Evolutionary conservation across 2,113 vertebrate species (phyloP).

Genomic region (Brienomyrus longianalis): DNA sequence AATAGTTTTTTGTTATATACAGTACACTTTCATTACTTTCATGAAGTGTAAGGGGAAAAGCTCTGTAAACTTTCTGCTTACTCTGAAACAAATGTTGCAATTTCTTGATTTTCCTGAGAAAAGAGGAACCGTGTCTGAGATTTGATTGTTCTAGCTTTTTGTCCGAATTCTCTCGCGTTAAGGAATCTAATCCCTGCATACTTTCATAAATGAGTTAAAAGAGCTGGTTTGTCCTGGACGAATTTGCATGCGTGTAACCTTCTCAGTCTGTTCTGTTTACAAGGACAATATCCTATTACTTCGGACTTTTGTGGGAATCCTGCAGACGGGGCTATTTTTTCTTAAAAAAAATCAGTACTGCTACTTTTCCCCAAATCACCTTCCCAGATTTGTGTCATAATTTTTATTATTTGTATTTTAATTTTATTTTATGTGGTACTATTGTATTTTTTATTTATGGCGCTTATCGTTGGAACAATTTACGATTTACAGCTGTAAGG

Average conservation of each 20-base stretch:
- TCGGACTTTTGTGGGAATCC: background rate
- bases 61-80: background rate
- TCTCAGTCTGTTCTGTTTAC: background rate
- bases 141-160: background rate
- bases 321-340: constrained; percentile 17
- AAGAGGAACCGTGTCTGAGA: background rate
- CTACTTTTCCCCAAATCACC: constrained; percentile 12
- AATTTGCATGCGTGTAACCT: no score
- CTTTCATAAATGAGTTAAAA: constrained; percentile 14
- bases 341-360: background rate
- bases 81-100: background rate
- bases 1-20: background rate
- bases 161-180: background rate
- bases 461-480: constrained; percentile 18
- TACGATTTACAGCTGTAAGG: constrained; percentile 35
- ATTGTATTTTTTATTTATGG: constrained; percentile 20
- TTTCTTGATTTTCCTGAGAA: background rate
- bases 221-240: background rate
- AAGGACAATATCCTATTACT: background rate
- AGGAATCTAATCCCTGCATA: background rate
- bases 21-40: background rate
- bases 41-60: background rate
- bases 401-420: background rate
- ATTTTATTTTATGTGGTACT: background rate
- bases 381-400: background rate